Evolutionary conservation across 2,797 vertebrate species (phyloP).

Genomic region (Paedocypris micromegethes): DNA sequence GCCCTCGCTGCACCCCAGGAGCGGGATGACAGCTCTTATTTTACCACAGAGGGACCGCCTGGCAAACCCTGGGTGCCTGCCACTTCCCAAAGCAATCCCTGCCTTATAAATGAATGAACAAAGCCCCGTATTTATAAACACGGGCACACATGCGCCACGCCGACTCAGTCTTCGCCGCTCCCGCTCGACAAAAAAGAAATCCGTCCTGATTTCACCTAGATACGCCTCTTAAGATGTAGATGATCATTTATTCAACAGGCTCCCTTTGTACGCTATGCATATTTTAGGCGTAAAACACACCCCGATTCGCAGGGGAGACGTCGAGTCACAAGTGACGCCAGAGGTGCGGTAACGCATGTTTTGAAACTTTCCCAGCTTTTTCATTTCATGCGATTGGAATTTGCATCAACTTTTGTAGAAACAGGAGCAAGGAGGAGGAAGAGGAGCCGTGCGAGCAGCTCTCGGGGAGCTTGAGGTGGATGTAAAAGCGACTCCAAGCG

Average conservation of each 20-base stretch:
- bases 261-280: slow-evolving; percentile 70
- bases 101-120: slow-evolving; percentile 75
- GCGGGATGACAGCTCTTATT: slow-evolving; percentile 48
- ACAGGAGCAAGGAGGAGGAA: slow-evolving; percentile 12
- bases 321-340: slow-evolving; percentile 60
- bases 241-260: slow-evolving; percentile 73
- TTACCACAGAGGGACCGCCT: slow-evolving; percentile 46
- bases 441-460: background rate
- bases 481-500: slow-evolving; percentile 8
- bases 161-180: slow-evolving; percentile 53
- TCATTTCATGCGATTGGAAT: slow-evolving; percentile 16
- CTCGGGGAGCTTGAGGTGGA: slow-evolving; percentile 2
- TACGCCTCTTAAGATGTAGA: slow-evolving; percentile 67
- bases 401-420: slow-evolving; percentile 28
- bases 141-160: slow-evolving; percentile 51
- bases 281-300: slow-evolving; percentile 67
- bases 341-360: slow-evolving; percentile 53
- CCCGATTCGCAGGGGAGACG: slow-evolving; percentile 54
- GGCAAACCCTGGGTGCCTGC: slow-evolving; percentile 25
- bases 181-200: slow-evolving; percentile 55
- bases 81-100: slow-evolving; percentile 33
- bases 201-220: slow-evolving; percentile 68
- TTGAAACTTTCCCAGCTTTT: slow-evolving; percentile 61
- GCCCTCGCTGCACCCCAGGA: slow-evolving; percentile 47
- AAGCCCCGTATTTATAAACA: slow-evolving; percentile 69